A percentile compares a stretch with the other conserved stretches of the same genome.
These are phyloP conservation scores for Anguilla rostrata DNA, from an alignment of 2,113 vertebrate genomes.

Conservation along the genomic window DNA sequence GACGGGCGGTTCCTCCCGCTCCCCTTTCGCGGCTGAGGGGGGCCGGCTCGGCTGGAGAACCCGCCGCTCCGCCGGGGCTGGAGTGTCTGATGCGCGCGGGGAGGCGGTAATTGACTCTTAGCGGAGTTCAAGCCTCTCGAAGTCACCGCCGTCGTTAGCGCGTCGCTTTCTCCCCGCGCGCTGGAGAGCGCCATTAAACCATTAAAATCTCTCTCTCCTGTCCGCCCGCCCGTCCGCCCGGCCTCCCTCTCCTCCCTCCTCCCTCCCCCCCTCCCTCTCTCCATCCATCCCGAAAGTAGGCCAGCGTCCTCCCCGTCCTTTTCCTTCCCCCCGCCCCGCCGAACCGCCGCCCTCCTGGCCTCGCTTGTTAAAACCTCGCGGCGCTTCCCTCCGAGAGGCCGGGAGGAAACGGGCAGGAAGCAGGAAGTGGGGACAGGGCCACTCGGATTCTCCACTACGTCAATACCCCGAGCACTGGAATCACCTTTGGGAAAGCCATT, in stretches of 20 bases:
- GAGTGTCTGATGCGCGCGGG: slow-evolving; percentile 47
- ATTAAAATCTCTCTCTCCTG: slow-evolving; percentile 47
- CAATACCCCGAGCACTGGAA: neutral
- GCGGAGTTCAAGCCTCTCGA: slow-evolving; percentile 49
- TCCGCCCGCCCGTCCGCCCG: slow-evolving; percentile 36
- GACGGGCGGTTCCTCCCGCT: neutral
- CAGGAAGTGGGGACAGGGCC: neutral
- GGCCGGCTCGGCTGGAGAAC: neutral
- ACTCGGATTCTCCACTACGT: neutral
- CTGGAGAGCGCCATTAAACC: slow-evolving; percentile 59
- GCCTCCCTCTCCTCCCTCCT: slow-evolving; percentile 37
- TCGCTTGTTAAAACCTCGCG: slow-evolving; percentile 21
- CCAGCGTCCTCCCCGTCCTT: slow-evolving; percentile 45
- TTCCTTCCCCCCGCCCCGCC: slow-evolving; percentile 48
- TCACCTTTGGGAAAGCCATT: neutral
- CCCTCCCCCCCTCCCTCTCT: slow-evolving; percentile 29
- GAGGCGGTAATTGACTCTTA: slow-evolving; percentile 16
- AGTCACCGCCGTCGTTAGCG: slow-evolving; percentile 41
- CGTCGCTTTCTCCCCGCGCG: slow-evolving; percentile 46
- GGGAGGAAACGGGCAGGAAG: neutral
- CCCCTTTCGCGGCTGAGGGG: too few relatives aligned
- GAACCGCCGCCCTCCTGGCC: neutral
- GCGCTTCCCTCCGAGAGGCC: neutral
- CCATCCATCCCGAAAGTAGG: slow-evolving; percentile 52
- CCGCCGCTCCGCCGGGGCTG: neutral